Base-by-base conservation (phyloP, 2,113 vertebrate genomes). In the Oreochromis aureus region DNA sequence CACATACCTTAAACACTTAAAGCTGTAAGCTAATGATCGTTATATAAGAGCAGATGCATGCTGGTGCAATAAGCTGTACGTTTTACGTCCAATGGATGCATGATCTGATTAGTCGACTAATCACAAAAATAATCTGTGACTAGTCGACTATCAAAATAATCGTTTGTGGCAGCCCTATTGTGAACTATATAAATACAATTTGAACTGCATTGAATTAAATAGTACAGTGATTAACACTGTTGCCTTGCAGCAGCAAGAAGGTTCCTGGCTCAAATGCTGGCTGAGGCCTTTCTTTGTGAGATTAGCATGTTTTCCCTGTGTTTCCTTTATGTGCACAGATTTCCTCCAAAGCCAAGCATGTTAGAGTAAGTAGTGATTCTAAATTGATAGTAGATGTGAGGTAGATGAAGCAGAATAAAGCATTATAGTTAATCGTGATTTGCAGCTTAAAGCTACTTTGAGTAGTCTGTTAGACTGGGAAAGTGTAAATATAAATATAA, bases 261-360 rank as follows among this genome's bases (percentile, higher is more conserved):
- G 34, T 41, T 22, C 34, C 34, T 2, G 1, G 63, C n/a, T 69
- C 34, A 39, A 66, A 66, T 39, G 10, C 10, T 69, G 63, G 63
- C 63, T 69, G 63, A 41, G 19, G 46, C 46, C 16, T 51, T 51
- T 16, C 15, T 18, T 16, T 51, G 46, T 69, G 1, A 39, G 63
- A n/a, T 69, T 69, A 41, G 11, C 34, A 69, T 0, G 36, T 69
- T 69, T 39, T 69, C 1, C 34, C 63, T 22, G 1, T 5, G 11
- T 41, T 41, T 69, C 63, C 11, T 41, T 22, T 0, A 2, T 39
- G n/a, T 69, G 6, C 34, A 15, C 19, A 0, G 0, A 22, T 22
- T 69, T 69, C 36, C 36, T 41, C 39, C 11, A 41, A 69, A 24
- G n/a, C 36, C 63, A 69, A 15, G 63, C 63, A 41, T 69, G 11